These are phyloP conservation scores for human DNA, from an alignment of 2,113 vertebrate species.

Conservation along the genomic window DNA sequence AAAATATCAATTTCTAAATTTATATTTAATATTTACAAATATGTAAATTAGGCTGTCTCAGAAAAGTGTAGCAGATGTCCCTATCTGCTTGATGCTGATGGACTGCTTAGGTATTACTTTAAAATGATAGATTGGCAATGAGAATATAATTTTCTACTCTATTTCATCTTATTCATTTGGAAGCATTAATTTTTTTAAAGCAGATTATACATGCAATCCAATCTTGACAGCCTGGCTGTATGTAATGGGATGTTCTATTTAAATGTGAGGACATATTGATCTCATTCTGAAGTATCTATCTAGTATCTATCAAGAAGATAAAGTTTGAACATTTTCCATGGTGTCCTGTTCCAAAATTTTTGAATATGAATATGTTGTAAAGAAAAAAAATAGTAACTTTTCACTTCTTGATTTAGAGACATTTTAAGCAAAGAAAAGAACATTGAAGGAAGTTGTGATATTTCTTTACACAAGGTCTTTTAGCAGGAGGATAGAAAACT, in stretches of 20 bases:
- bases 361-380: slow-evolving; percentile 67
- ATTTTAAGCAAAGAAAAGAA: slow-evolving; percentile 73
- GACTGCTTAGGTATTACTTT: slow-evolving; percentile 79
- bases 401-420: slow-evolving; percentile 63
- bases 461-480: slow-evolving; percentile 57
- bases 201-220: slow-evolving; percentile 80
- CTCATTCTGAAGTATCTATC: slow-evolving; percentile 78
- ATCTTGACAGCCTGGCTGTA: slow-evolving; percentile 76
- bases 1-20: slow-evolving; percentile 81
- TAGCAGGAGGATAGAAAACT: neutral
- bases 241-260: slow-evolving; percentile 80
- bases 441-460: slow-evolving; percentile 60
- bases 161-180: slow-evolving; percentile 77
- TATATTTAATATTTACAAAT: slow-evolving; percentile 82
- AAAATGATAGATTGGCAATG: slow-evolving; percentile 77
- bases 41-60: slow-evolving; percentile 79
- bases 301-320: slow-evolving; percentile 77
- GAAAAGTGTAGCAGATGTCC: slow-evolving; percentile 78
- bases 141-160: slow-evolving; percentile 74
- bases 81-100: slow-evolving; percentile 71
- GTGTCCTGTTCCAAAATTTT: slow-evolving; percentile 71
- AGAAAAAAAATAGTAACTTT: slow-evolving; percentile 68
- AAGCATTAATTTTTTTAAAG: slow-evolving; percentile 78
- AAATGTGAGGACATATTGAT: slow-evolving; percentile 81
- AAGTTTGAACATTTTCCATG: slow-evolving; percentile 78